Percentiles rank a stretch among this genome's conserved stretches.
These are phyloP conservation scores for Haemorhous mexicanus DNA, from an alignment of 2,113 vertebrate species.

Conservation along the genomic window DNA sequence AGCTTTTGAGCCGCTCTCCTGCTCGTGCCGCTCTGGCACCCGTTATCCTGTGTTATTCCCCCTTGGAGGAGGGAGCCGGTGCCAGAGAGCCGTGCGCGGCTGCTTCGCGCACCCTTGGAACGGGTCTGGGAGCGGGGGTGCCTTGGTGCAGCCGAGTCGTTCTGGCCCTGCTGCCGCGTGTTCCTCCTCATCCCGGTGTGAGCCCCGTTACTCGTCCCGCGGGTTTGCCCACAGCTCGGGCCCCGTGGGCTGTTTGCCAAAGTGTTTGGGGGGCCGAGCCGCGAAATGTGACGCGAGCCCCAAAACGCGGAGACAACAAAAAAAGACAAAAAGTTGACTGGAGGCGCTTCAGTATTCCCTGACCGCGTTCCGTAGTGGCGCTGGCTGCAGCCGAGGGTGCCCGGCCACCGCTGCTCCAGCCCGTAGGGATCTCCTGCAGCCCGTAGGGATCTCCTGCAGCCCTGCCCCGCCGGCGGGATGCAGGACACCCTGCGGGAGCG, in stretches of 20 bases:
- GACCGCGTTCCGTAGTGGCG: neutral
- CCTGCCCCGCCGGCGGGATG: rapidly evolving
- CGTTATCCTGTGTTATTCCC: neutral
- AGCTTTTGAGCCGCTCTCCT: neutral
- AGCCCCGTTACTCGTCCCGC: rapidly evolving
- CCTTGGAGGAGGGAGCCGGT: rapidly evolving
- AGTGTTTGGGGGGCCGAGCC: neutral
- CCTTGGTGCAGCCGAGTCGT: rapidly evolving
- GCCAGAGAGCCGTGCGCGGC: rapidly evolving
- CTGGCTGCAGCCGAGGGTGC: neutral
- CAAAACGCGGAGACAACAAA: neutral
- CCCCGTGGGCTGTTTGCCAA: rapidly evolving
- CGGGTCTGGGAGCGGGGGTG: no score
- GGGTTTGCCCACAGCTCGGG: neutral
- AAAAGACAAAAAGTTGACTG: neutral
- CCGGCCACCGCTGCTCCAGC: neutral
- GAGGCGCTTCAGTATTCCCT: rapidly evolving
- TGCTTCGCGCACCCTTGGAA: rapidly evolving
- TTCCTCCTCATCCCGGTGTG: rapidly evolving
- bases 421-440: neutral
- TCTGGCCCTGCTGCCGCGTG: no score
- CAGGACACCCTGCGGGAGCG: rapidly evolving
- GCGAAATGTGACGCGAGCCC: neutral
- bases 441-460: rapidly evolving
- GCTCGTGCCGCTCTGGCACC: neutral